phyloP scores from a whole-genome alignment of 1,140 invertebrate genomes.

The Formica selysi region DNA sequence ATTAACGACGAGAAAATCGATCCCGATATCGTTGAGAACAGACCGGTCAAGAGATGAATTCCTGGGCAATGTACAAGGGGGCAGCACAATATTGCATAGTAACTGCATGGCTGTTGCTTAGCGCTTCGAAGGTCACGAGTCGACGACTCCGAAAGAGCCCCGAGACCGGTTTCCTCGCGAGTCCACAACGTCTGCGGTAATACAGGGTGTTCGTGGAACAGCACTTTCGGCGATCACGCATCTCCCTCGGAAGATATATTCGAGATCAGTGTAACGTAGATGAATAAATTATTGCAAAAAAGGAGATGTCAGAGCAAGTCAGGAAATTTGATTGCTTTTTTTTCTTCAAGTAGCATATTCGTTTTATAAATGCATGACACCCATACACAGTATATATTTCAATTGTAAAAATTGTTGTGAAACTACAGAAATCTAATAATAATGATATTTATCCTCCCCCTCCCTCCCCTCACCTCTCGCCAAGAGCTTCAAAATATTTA shows the following conservation, averaged over 20 bases:
- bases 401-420: too few relatives aligned
- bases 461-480: too few relatives aligned
- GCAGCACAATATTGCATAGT: constrained; percentile 78
- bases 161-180: constrained; percentile 83
- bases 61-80: constrained; percentile 64
- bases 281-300: constrained; percentile 1
- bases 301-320: background rate
- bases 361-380: background rate
- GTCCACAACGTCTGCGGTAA: constrained; percentile 75
- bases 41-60: constrained; percentile 60
- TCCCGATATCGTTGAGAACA: constrained; percentile 46
- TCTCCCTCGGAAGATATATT: background rate
- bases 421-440: too few relatives aligned
- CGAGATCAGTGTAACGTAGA: background rate
- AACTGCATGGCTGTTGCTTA: constrained; percentile 78
- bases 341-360: background rate
- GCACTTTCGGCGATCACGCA: constrained; percentile 53
- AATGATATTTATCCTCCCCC: too few relatives aligned
- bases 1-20: constrained; percentile 44
- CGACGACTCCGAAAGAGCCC: constrained; percentile 80
- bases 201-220: constrained; percentile 74
- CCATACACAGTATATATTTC: background rate
- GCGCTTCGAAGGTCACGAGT: constrained; percentile 86
- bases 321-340: background rate
- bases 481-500: too few relatives aligned